phyloP scores from a whole-genome alignment of 2,888 invertebrate genomes.

The Catocala fraxini region DNA sequence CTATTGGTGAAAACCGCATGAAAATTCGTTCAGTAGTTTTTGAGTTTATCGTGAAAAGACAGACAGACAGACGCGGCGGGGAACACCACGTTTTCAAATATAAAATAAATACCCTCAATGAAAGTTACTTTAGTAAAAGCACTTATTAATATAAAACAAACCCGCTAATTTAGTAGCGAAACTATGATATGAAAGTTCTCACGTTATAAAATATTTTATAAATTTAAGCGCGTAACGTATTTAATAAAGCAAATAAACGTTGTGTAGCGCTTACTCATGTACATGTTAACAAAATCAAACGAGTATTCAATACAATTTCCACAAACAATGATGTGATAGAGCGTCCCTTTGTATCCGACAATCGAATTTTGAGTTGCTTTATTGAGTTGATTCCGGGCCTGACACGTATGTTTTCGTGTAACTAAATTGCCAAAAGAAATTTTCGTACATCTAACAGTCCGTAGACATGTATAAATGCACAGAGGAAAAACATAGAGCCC shows the following conservation, averaged over 20 bases:
- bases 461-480: conserved; percentile 52
- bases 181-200: too few relatives aligned
- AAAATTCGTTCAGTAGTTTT: too few relatives aligned
- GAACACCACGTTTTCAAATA: too few relatives aligned
- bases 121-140: too few relatives aligned
- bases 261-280: background rate
- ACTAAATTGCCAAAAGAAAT: conserved; percentile 50
- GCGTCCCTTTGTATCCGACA: conserved; percentile 36
- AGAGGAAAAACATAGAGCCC: conserved; percentile 66
- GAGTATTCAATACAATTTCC: conserved; percentile 26
- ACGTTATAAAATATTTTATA: background rate
- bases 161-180: too few relatives aligned
- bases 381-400: conserved; percentile 44
- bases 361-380: conserved; percentile 45
- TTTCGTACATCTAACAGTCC: conserved; percentile 38
- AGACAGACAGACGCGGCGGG: too few relatives aligned
- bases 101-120: too few relatives aligned
- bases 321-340: conserved; percentile 31
- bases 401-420: conserved; percentile 40
- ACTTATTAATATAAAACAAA: too few relatives aligned
- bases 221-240: background rate
- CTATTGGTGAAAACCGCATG: too few relatives aligned
- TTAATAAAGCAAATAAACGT: background rate
- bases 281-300: conserved; percentile 14
- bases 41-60: too few relatives aligned